phyloP scores from a whole-genome alignment of 1,140 invertebrate species.

The Nasonia longicornis region DNA sequence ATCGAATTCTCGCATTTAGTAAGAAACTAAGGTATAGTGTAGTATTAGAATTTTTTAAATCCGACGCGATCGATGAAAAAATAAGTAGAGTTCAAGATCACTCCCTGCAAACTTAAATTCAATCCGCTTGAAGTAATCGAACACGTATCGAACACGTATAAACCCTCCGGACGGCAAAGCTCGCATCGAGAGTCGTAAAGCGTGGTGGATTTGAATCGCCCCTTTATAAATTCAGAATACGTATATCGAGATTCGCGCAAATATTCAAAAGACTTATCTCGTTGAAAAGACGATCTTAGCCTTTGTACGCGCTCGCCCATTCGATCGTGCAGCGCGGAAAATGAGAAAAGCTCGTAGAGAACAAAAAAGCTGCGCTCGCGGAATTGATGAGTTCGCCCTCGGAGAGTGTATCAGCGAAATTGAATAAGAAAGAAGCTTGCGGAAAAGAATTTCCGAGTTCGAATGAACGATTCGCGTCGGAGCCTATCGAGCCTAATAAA shows the following conservation, averaged over 20 bases:
- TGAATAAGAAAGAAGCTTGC: too few species aligned
- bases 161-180: background rate
- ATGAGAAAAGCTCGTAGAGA: background rate
- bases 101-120: background rate
- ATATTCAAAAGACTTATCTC: background rate
- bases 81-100: background rate
- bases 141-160: background rate
- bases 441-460: too few species aligned
- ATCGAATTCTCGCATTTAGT: too few species aligned
- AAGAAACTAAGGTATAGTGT: too few species aligned
- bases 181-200: background rate
- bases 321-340: background rate
- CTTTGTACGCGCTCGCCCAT: background rate
- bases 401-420: too few species aligned
- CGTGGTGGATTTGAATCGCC: background rate
- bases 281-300: background rate
- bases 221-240: background rate
- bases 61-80: too few species aligned
- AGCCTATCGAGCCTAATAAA: too few species aligned
- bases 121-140: background rate
- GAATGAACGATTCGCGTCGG: too few species aligned
- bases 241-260: background rate
- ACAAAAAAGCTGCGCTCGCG: background rate
- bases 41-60: too few species aligned
- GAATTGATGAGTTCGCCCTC: background rate